Evolutionary conservation across 2,113 vertebrate genomes (phyloP), one percentile per base, ranked within the genome.

Genomic region (Brachionichthys hirsutus): DNA sequence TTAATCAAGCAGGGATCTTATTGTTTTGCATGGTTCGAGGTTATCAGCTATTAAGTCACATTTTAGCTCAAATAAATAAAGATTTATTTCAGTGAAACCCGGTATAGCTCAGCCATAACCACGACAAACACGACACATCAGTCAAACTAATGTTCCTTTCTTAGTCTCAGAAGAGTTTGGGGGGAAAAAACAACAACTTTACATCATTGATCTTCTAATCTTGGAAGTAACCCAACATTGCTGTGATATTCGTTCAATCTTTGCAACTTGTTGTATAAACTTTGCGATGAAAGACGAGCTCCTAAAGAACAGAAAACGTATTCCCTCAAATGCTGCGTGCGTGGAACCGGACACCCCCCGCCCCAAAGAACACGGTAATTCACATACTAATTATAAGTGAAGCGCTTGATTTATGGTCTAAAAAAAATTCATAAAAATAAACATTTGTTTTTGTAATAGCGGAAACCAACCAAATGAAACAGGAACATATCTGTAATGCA

Each of bases 371-470:
- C 74, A 64, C 67, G 79, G 78, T 80, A 67, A 73, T 77, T 87
- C 65, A 80, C 77, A 81, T 61, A 50, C 61, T 81, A 86, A 89
- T 79, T 75, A 51, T 77, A 85, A 35, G n/a, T 77, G 81, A 88
- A 80, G 80, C 22, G 2, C 14, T 19, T 71, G 76, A 85, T 54
- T 86, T 77, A 76, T 70, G 59, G 70, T 2, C 18, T n/a, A 62
- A 50, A 41, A 49, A 46, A 51, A 50, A 63, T 61, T 54, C 57
- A 47, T 73, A 81, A 78, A 84, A 61, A 51, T 58, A 47, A 42
- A 22, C 77, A 86, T 87, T 71, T 18, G 70, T 85, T 89, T 84
- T 67, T 67, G n/a, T 66, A 65, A 67, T 62, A 44, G 72, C 54
- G 56, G 58, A 59, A 77, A 82, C 78, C 58, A 69, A 80, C 72